Evolutionary conservation across 2,113 vertebrate genomes (phyloP).

Genomic region (Brachypodius melanocephalos): DNA sequence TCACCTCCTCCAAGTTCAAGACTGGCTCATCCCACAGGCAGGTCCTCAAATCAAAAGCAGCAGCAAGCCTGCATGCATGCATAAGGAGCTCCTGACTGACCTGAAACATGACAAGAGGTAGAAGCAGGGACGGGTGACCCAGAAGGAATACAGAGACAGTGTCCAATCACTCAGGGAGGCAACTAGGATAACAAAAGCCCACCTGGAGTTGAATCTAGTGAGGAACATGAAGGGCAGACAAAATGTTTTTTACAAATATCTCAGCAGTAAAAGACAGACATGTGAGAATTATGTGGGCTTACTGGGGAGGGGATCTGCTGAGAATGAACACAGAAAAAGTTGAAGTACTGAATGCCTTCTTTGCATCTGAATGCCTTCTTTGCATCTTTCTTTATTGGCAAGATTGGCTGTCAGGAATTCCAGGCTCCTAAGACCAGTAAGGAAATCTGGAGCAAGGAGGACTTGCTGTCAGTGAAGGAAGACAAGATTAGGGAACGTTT

Average conservation of each 20-base stretch:
- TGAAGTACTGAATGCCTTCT: background rate
- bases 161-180: background rate
- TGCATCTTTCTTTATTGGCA: background rate
- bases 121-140: background rate
- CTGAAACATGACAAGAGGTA: background rate
- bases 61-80: background rate
- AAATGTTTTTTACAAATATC: background rate
- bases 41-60: background rate
- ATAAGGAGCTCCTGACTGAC: background rate
- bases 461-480: background rate
- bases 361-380: background rate
- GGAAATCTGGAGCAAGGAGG: background rate
- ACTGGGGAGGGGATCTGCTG: background rate
- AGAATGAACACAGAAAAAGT: background rate
- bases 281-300: background rate
- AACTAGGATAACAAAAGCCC: background rate
- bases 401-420: background rate
- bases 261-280: background rate
- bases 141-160: background rate
- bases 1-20: background rate
- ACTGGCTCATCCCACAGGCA: background rate
- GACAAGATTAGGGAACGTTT: background rate
- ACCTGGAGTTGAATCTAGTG: background rate
- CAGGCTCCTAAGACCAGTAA: background rate
- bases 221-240: background rate